Evolutionary conservation across 2,797 vertebrate species (phyloP).

Genomic region (Triplophysa yarkandensis): DNA sequence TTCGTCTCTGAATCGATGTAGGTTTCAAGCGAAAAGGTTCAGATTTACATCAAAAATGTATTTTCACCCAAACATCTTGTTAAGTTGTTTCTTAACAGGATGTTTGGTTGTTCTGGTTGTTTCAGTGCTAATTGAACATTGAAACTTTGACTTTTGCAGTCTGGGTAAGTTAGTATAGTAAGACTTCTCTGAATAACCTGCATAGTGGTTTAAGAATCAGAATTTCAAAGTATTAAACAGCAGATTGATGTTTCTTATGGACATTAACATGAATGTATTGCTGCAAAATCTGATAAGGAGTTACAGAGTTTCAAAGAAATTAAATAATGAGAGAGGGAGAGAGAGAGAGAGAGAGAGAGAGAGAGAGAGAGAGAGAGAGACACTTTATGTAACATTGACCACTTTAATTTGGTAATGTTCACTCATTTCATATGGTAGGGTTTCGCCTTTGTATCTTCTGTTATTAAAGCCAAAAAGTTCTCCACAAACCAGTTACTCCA

Average conservation of each 20-base stretch:
- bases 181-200: neutral
- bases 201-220: neutral
- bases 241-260: constrained; percentile 21
- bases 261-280: constrained; percentile 6
- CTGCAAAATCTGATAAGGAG: constrained; percentile 17
- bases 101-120: neutral
- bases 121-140: neutral
- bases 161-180: neutral
- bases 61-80: neutral
- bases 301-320: constrained; percentile 35
- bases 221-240: neutral
- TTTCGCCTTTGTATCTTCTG: neutral
- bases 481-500: neutral
- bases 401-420: constrained; percentile 23
- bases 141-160: neutral
- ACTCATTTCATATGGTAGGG: too few relatives aligned
- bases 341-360: constrained; percentile 12
- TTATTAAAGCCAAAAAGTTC: neutral
- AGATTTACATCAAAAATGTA: neutral
- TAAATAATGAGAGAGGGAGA: constrained; percentile 29
- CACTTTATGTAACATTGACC: constrained; percentile 13
- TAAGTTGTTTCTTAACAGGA: neutral
- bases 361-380: constrained; percentile 11
- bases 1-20: neutral
- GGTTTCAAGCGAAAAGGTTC: neutral